Evolutionary conservation across 2,888 invertebrate genomes (phyloP).

Genomic region (Lordiphosa andalusiaca): DNA sequence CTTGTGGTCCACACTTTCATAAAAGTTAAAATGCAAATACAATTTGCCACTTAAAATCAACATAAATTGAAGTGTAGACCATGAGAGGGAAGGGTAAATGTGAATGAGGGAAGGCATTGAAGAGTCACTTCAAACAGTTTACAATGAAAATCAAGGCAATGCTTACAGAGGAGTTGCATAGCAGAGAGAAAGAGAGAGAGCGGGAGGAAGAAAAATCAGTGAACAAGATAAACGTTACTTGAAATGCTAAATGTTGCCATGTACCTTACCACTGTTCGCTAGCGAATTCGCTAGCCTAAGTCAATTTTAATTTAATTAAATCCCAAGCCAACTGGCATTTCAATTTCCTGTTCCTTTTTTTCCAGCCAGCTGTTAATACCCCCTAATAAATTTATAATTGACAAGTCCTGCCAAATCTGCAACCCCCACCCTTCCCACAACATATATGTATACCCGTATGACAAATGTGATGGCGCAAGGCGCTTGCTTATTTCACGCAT

Average conservation of each 20-base stretch:
- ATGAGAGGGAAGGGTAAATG: neutral
- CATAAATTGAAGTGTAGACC: slow-evolving; percentile 52
- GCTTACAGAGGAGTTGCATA: neutral
- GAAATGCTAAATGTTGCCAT: slow-evolving; percentile 1
- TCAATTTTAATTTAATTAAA: too few species aligned
- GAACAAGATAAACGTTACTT: slow-evolving; percentile 35
- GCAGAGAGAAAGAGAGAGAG: neutral
- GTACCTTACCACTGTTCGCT: neutral
- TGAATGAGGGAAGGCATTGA: slow-evolving; percentile 23
- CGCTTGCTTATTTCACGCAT: slow-evolving; percentile 57
- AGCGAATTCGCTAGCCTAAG: neutral
- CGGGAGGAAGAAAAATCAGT: slow-evolving; percentile 42
- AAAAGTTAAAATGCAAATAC: slow-evolving; percentile 67
- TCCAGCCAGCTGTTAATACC: neutral
- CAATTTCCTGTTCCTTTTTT: too few species aligned
- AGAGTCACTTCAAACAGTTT: slow-evolving; percentile 59
- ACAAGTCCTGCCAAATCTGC: neutral
- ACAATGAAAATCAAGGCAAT: slow-evolving; percentile 42
- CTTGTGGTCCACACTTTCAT: slow-evolving; percentile 59
- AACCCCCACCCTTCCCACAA: slow-evolving; percentile 1
- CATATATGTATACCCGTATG: slow-evolving; percentile 21
- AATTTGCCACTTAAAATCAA: slow-evolving; percentile 73
- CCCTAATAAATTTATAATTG: slow-evolving; percentile 12
- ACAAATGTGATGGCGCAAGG: slow-evolving; percentile 48
- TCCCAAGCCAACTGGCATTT: neutral